A percentile compares a stretch with the other conserved stretches of the same genome.
These are phyloP conservation scores for Channa striata DNA, from an alignment of 2,797 vertebrate genomes.

Conservation along the genomic window DNA sequence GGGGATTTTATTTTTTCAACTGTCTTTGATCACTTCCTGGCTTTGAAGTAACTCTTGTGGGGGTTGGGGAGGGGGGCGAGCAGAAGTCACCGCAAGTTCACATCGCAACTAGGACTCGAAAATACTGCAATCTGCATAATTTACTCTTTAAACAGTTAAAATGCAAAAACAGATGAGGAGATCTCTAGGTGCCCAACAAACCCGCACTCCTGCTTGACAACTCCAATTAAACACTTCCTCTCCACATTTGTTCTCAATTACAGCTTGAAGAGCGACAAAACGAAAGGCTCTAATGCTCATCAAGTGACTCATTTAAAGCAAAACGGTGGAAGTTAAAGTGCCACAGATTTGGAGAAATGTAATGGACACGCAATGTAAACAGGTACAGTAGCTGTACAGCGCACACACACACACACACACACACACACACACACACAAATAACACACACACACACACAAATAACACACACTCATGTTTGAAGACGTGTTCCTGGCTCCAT, in stretches of 20 bases:
- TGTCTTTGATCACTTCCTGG: slow-evolving; percentile 88
- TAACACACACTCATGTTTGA: background rate
- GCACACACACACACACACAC: background rate
- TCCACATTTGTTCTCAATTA: slow-evolving; percentile 80
- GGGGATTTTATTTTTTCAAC: slow-evolving; percentile 82
- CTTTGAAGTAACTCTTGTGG: slow-evolving; percentile 89
- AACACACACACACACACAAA: background rate
- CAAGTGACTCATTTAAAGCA: slow-evolving; percentile 59
- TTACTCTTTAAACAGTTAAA: slow-evolving; percentile 82
- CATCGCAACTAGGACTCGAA: slow-evolving; percentile 80
- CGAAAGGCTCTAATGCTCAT: slow-evolving; percentile 55
- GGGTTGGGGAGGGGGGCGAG: slow-evolving; percentile 71
- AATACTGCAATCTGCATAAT: slow-evolving; percentile 84
- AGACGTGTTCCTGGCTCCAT: too few relatives aligned
- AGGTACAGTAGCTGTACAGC: slow-evolving; percentile 9
- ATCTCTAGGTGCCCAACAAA: slow-evolving; percentile 72
- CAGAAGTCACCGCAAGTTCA: slow-evolving; percentile 86
- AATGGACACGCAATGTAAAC: slow-evolving; percentile 22
- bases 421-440: background rate
- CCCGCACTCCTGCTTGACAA: slow-evolving; percentile 70
- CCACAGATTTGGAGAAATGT: slow-evolving; percentile 21
- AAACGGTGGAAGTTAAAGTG: slow-evolving; percentile 40
- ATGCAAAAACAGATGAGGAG: slow-evolving; percentile 62
- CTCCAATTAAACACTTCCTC: slow-evolving; percentile 75
- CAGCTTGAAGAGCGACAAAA: slow-evolving; percentile 66